Evolutionary conservation across 2,113 vertebrate species (phyloP), one percentile per base, ranked within the genome.

Genomic region (Nothobranchius furzeri): DNA sequence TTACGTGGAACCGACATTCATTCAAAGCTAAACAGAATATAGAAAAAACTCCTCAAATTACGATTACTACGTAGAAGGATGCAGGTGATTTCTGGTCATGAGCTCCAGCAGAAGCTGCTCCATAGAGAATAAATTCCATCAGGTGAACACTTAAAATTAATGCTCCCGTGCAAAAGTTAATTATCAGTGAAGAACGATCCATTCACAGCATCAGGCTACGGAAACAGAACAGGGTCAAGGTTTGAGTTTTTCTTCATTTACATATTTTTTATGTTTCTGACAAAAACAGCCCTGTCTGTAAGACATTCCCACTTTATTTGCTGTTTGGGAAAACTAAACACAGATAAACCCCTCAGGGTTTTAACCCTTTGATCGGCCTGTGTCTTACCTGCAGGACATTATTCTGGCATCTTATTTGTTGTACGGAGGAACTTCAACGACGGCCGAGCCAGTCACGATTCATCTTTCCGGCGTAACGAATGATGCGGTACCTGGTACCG

Each of bases 51-150:
- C 17, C 43, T 7, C 13, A 20, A 24, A 57, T 52, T 48, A 49
- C 37, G 10, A 40, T 3, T 11, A 11, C 57, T 9, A 67, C 55
- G 15, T 25, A 53, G 35, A 57, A 30, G 20, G 14, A 30, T 45
- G 42, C 37, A 57, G 53, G 24, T 50, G 52, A 76, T 51, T 35
- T 24, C 35, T 46, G 64, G 48, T 37, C 64, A 73, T 54, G 53
- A 76, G 71, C 71, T 75, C 76, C 85, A 85, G 78, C 81, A 76
- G 73, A 53, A 40, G 7, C 15, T 11, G 59, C 69, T 58, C 35
- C 37, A 63, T n/a, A 12, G n/a, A 35, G 48, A 71, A 76, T 55
- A 10, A 59, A 78, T 73, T 73, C 64, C 55, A 73, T 64, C 25
- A 51, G 46, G 4, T 58, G 43, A 66, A 72, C 48, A 30, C 69